Percentiles rank a stretch among this genome's conserved stretches.
phyloP scores from a whole-genome alignment of 2,113 vertebrate species.

The Pterocles gutturalis region DNA sequence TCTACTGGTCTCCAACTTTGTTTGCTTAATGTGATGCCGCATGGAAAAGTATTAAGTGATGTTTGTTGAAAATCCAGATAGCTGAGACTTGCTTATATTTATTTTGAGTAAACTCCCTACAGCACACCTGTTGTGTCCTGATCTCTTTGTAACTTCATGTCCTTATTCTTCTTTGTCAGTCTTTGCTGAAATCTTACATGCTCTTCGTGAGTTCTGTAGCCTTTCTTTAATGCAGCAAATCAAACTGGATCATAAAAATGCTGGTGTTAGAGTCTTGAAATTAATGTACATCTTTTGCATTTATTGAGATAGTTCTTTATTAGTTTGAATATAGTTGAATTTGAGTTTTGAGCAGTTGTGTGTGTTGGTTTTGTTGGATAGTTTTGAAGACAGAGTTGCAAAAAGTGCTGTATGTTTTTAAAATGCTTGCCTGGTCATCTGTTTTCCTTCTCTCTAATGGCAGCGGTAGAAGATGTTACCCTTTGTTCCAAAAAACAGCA shows the following conservation, averaged over 20 bases:
- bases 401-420: not conserved
- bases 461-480: not conserved
- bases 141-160: not conserved
- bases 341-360: not conserved
- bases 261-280: not conserved
- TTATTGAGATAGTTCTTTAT: not conserved
- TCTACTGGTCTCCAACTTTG: not conserved
- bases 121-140: not conserved
- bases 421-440: not conserved
- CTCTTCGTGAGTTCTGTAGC: not conserved
- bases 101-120: not conserved
- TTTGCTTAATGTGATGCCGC: not conserved
- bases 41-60: not conserved
- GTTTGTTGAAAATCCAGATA: not conserved
- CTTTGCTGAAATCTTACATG: not conserved
- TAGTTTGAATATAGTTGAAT: not conserved
- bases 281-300: not conserved
- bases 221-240: not conserved
- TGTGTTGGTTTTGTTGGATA: not conserved
- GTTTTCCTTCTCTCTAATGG: not conserved
- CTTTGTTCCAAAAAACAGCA: not conserved
- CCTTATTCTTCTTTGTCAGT: not conserved
- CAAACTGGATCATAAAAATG: not conserved
- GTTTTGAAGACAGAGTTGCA: not conserved
- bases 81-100: not conserved